These are phyloP conservation scores for Zele albiditarsus DNA, from an alignment of 2,888 invertebrate genomes.

Conservation along the genomic window DNA sequence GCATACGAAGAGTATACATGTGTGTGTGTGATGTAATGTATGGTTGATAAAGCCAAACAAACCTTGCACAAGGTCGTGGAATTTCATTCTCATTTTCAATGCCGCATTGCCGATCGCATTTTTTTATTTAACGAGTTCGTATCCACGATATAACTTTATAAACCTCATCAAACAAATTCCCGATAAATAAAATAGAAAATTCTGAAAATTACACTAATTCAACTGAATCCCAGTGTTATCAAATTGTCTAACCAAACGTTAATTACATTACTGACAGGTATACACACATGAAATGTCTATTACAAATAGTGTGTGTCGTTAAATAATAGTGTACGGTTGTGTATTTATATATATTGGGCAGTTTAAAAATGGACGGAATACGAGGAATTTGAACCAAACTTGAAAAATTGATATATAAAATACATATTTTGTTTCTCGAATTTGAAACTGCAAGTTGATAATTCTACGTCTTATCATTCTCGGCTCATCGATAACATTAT, in stretches of 20 bases:
- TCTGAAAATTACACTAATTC: not conserved
- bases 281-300: not conserved
- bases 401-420: not conserved
- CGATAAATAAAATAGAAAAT: not conserved
- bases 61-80: slow-evolving; percentile 17
- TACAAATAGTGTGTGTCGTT: not conserved
- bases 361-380: not conserved
- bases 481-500: not conserved
- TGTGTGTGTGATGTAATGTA: not conserved
- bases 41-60: slow-evolving; percentile 6
- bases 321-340: not conserved
- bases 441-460: not conserved
- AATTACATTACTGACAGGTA: slow-evolving; percentile 18
- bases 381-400: not conserved
- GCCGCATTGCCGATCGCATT: not conserved
- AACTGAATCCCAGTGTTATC: not conserved
- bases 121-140: not conserved
- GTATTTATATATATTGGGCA: not conserved
- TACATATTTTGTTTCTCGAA: not conserved
- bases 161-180: not conserved
- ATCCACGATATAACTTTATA: not conserved
- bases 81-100: slow-evolving; percentile 10
- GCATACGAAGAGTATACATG: not conserved
- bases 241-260: not conserved
- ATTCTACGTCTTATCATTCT: not conserved